Evolutionary conservation across 2,797 vertebrate species (phyloP).

Genomic region (Pitangus sulphuratus): DNA sequence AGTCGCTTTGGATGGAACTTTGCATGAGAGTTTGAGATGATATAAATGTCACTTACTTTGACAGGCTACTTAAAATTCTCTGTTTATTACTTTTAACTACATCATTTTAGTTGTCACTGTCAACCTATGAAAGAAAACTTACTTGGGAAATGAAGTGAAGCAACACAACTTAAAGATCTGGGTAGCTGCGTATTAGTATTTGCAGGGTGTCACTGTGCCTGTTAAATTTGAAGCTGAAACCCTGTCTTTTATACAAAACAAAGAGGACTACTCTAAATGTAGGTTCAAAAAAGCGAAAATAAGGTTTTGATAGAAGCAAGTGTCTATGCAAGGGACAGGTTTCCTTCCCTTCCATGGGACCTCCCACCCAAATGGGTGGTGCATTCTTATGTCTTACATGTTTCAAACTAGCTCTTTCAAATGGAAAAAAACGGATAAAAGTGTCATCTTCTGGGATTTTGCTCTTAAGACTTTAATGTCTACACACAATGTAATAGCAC

Average conservation of each 20-base stretch:
- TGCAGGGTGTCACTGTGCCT: not conserved
- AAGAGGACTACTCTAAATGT: not conserved
- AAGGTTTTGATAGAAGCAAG: not conserved
- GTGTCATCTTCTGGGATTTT: not conserved
- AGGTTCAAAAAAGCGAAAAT: not conserved
- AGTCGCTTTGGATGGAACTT: conserved; percentile 41
- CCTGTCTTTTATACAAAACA: not conserved
- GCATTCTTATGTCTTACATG: not conserved
- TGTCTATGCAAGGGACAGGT: not conserved
- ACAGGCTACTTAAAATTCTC: conserved; percentile 54
- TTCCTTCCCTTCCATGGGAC: not conserved
- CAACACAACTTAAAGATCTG: conserved; percentile 22
- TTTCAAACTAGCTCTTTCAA: not conserved
- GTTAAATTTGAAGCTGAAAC: conserved; percentile 13
- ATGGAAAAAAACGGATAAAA: not conserved
- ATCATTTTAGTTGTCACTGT: conserved; percentile 53
- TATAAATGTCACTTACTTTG: conserved; percentile 46
- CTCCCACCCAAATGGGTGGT: not conserved
- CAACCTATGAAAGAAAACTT: conserved; percentile 11
- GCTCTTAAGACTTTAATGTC: not conserved
- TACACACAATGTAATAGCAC: not conserved
- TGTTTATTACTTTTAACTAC: conserved; percentile 50
- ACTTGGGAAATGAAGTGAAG: not conserved
- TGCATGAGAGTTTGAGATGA: not conserved
- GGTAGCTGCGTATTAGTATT: not conserved